phyloP scores from a whole-genome alignment of 2,888 invertebrate genomes.

The Bellardia bayeri region DNA sequence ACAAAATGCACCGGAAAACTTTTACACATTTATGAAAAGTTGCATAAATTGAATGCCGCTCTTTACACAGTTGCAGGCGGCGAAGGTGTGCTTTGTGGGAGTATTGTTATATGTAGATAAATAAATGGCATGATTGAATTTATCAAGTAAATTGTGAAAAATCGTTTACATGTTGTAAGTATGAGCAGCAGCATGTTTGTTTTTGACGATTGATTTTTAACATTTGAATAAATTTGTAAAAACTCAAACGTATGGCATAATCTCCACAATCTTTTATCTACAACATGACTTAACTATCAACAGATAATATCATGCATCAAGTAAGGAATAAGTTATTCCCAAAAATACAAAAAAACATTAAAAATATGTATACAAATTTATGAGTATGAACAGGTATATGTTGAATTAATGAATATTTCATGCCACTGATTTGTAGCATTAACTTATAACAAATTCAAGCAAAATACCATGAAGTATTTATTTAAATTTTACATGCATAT shows the following conservation, averaged over 20 bases:
- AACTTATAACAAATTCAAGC: slow-evolving; percentile 46
- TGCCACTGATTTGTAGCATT: slow-evolving; percentile 76
- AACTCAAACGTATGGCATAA: slow-evolving; percentile 30
- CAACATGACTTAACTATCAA: slow-evolving; percentile 30
- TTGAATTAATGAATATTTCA: slow-evolving; percentile 79
- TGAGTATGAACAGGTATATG: slow-evolving; percentile 71
- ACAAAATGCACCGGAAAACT: background rate
- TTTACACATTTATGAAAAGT: slow-evolving; percentile 6
- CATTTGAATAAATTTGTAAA: slow-evolving; percentile 67
- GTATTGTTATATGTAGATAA: background rate
- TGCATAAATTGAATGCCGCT: slow-evolving; percentile 32
- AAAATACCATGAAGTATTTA: background rate
- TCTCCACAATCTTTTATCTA: slow-evolving; percentile 39
- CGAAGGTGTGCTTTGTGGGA: background rate
- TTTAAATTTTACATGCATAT: slow-evolving; percentile 17
- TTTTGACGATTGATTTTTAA: slow-evolving; percentile 59
- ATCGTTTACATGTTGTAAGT: background rate
- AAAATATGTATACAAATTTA: slow-evolving; percentile 43
- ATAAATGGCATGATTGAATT: slow-evolving; percentile 39
- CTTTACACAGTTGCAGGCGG: background rate
- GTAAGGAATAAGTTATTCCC: slow-evolving; percentile 3
- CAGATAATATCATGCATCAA: slow-evolving; percentile 33
- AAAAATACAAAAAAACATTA: background rate
- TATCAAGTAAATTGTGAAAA: background rate
- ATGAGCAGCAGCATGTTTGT: background rate